Evolutionary conservation across 2,797 vertebrate genomes (phyloP).

Genomic region (Columba guinea): DNA sequence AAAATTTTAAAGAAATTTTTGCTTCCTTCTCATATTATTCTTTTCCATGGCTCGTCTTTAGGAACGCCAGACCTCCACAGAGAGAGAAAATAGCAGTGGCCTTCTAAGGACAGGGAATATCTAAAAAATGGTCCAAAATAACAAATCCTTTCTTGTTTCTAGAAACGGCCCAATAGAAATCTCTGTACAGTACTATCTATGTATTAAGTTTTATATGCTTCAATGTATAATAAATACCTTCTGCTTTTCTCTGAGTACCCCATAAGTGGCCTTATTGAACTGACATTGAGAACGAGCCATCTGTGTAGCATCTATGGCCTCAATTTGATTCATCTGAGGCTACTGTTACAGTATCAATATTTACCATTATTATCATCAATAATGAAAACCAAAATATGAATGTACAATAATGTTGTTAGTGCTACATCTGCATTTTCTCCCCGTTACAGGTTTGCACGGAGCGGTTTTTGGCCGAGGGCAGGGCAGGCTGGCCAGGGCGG

Average conservation of each 20-base stretch:
- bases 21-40: not conserved
- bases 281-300: not conserved
- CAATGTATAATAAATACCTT: not conserved
- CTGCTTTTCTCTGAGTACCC: not conserved
- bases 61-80: not conserved
- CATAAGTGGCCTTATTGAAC: not conserved
- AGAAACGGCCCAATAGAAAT: not conserved
- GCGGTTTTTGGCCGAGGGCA: not conserved
- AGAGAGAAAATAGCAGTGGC: not conserved
- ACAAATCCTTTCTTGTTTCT: not conserved
- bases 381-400: not conserved
- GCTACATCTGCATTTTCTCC: not conserved
- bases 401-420: not conserved
- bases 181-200: not conserved
- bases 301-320: fast-evolving
- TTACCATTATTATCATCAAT: not conserved
- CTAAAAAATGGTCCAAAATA: not conserved
- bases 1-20: not conserved
- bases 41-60: not conserved
- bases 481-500: not conserved
- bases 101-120: not conserved
- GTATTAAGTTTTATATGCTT: not conserved
- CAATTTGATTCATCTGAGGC: fast-evolving
- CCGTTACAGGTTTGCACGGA: fast-evolving
- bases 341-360: not conserved